Conservation (phyloP, 2,888 invertebrate species). For the Capitulum mitella region DNA sequence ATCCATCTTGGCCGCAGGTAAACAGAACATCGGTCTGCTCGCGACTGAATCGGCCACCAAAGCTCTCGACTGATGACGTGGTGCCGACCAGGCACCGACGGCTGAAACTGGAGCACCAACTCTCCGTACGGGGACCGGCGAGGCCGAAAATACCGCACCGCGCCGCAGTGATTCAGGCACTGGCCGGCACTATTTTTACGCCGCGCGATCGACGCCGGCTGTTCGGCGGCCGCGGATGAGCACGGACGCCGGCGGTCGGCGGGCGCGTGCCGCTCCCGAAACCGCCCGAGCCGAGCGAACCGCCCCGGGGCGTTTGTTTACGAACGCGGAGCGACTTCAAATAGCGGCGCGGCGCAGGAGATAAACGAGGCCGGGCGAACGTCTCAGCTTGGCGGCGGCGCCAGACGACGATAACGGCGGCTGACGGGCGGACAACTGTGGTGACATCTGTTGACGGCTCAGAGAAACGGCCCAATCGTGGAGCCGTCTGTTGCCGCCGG, state of each 20-base stretch:
- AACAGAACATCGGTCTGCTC: too few relatives aligned
- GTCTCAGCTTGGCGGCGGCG: background rate
- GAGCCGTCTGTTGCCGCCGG: too few relatives aligned
- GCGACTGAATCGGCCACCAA: too few relatives aligned
- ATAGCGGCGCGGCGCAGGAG: background rate
- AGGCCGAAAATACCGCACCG: background rate
- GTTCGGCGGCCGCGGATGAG: background rate
- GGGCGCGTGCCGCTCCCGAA: background rate
- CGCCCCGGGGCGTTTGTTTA: background rate
- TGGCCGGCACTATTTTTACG: background rate
- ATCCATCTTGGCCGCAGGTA: too few relatives aligned
- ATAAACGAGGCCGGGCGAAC: background rate
- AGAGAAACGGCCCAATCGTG: too few relatives aligned
- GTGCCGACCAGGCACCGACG: background rate
- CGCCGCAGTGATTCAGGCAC: background rate
- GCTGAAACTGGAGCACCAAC: background rate
- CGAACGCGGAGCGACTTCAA: background rate
- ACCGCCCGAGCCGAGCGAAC: background rate
- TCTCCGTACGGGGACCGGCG: background rate
- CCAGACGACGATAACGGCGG: background rate
- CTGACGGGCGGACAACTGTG: background rate
- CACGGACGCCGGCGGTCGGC: background rate
- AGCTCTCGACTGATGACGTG: too few relatives aligned
- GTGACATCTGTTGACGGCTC: background rate
- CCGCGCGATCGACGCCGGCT: background rate